Evolutionary conservation across 2,113 vertebrate species (phyloP).

Genomic region (Pycnonotus jocosus): DNA sequence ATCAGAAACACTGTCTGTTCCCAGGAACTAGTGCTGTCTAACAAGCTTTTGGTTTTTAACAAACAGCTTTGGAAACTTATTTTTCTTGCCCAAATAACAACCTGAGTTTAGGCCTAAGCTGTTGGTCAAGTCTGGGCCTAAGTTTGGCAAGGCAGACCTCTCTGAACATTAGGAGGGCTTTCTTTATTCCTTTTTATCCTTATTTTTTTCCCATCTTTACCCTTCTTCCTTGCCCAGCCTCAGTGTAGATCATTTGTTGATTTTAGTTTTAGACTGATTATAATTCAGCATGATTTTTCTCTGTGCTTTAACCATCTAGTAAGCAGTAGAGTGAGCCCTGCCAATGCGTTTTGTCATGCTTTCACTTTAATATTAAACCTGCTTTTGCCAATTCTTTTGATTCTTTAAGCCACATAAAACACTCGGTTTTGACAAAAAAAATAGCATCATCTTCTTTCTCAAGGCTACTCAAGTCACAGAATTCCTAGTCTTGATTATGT

Average conservation of each 20-base stretch:
- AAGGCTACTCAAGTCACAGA: not conserved
- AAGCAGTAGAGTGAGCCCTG: not conserved
- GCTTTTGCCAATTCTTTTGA: not conserved
- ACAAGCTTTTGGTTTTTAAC: not conserved
- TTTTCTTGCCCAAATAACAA: not conserved
- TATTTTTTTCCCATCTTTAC: not conserved
- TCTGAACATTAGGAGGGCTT: not conserved
- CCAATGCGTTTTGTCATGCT: fast-evolving
- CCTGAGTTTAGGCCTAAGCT: not conserved
- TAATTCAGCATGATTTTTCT: not conserved
- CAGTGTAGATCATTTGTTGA: not conserved
- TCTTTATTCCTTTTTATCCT: not conserved
- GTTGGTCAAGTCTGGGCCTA: fast-evolving
- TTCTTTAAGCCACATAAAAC: not conserved
- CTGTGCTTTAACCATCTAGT: not conserved
- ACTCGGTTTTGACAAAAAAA: not conserved
- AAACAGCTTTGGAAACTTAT: not conserved
- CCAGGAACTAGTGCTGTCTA: not conserved
- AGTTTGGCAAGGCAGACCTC: not conserved
- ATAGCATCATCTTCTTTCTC: not conserved
- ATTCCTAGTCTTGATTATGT: not conserved
- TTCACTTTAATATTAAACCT: not conserved
- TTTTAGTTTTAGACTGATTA: not conserved
- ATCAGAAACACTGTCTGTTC: not conserved
- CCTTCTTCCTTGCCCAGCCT: not conserved